Evolutionary conservation across 2,888 invertebrate species (phyloP).

Genomic region (Trisateles emortualis): DNA sequence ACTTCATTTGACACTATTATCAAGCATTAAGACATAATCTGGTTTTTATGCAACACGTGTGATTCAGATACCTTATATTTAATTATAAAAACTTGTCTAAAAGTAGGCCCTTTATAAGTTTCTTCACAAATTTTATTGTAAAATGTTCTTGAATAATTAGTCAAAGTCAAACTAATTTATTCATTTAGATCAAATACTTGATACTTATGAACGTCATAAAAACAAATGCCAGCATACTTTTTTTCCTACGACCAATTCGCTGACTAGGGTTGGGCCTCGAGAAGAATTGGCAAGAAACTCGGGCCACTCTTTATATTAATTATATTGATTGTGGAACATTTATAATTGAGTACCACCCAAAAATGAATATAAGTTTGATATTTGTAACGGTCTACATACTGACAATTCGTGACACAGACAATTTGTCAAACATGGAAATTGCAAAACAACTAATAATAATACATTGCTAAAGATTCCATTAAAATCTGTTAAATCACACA

Average conservation of each 20-base stretch:
- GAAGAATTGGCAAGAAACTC: no score
- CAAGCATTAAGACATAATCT: no score
- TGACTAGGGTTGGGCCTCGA: no score
- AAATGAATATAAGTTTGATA: not conserved
- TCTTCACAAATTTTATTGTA: not conserved
- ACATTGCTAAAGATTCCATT: conserved; percentile 39
- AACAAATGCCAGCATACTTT: no score
- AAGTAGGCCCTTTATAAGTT: not conserved
- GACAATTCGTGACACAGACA: not conserved
- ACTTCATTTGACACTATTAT: no score
- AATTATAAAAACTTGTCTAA: not conserved
- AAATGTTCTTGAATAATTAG: no score
- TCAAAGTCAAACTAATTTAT: no score
- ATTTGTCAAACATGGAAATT: conserved; percentile 16
- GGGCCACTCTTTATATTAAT: no score
- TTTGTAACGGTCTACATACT: not conserved
- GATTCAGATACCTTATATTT: not conserved
- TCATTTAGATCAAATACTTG: no score
- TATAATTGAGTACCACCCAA: not conserved
- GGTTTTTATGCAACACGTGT: not conserved
- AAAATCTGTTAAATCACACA: conserved; percentile 41
- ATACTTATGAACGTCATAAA: no score
- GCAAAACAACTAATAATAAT: conserved; percentile 40
- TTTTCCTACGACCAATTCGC: no score
- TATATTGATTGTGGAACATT: not conserved